Conservation (phyloP, 2,797 vertebrate genomes). For the Crocodylus rhombifer region DNA sequence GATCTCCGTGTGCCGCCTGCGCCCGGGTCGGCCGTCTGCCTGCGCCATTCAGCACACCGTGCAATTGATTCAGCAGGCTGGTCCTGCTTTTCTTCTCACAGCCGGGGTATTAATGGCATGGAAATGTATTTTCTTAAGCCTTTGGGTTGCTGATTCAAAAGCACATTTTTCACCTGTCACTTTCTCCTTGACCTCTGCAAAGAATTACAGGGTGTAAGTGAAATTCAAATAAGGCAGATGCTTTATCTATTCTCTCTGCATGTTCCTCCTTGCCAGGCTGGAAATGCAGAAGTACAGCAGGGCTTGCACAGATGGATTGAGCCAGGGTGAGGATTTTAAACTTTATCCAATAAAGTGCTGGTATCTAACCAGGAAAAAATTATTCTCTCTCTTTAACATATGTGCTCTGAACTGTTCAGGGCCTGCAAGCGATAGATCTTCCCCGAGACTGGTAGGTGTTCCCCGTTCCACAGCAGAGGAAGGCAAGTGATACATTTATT, state of each 20-base stretch:
- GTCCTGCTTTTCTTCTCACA: background rate
- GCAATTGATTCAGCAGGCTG: background rate
- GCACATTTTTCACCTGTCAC: slow-evolving; percentile 82
- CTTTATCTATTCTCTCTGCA: slow-evolving; percentile 16
- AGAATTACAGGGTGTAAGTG: slow-evolving; percentile 64
- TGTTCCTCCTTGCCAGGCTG: slow-evolving; percentile 8
- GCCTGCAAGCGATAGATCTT: background rate
- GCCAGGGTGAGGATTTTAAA: slow-evolving; percentile 24
- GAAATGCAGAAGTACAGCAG: slow-evolving; percentile 2
- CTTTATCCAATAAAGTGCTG: slow-evolving; percentile 22
- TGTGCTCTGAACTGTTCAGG: background rate
- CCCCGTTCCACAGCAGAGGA: background rate
- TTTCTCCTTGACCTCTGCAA: slow-evolving; percentile 80
- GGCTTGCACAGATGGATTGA: background rate
- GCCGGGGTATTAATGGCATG: background rate
- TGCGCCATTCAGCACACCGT: background rate
- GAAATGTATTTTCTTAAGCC: slow-evolving; percentile 78
- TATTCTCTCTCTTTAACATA: slow-evolving; percentile 19
- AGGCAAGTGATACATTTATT: background rate
- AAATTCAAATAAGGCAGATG: slow-evolving; percentile 70
- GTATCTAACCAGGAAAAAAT: slow-evolving; percentile 40
- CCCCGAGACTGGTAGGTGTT: background rate
- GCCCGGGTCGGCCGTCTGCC: background rate
- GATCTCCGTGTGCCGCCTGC: background rate
- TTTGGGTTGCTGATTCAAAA: slow-evolving; percentile 68